A percentile compares a stretch with the other conserved stretches of the same genome.
These are phyloP conservation scores for Yoshiicerus persimilis DNA, from an alignment of 1,140 invertebrate genomes.

Conservation along the genomic window DNA sequence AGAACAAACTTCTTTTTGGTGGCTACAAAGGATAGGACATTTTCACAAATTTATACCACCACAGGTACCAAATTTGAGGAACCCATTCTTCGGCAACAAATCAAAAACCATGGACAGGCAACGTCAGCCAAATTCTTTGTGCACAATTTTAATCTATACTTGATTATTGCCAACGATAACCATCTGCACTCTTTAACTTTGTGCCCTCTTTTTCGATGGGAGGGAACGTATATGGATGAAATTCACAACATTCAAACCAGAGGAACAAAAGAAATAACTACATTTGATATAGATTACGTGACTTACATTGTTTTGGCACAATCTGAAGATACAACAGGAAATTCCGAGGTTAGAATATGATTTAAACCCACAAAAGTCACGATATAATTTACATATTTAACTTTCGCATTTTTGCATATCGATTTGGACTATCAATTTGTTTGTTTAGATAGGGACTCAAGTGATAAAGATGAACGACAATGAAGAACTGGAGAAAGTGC, in stretches of 20 bases:
- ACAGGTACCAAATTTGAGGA: not conserved
- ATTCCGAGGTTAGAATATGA: not conserved
- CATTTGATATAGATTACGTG: not conserved
- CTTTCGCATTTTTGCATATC: not conserved
- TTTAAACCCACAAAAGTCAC: not conserved
- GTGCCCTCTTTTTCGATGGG: conserved; percentile 33
- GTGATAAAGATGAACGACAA: conserved; percentile 20
- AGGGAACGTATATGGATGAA: conserved; percentile 42
- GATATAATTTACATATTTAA: not conserved
- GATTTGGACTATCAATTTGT: not conserved
- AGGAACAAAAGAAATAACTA: conserved; percentile 10
- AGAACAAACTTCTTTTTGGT: conserved; percentile 19
- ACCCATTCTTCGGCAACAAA: conserved; percentile 23
- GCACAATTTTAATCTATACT: not conserved
- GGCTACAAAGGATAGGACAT: not conserved
- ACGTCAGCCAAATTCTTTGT: conserved; percentile 25
- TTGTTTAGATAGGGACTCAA: conserved; percentile 27
- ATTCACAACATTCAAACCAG: conserved; percentile 37
- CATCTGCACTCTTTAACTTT: conserved; percentile 24
- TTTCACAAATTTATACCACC: conserved; percentile 29
- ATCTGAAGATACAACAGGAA: not conserved
- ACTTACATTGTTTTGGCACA: not conserved
- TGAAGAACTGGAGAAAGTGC: conserved; percentile 34
- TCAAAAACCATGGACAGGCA: conserved; percentile 26
- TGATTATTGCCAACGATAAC: conserved; percentile 31